Evolutionary conservation across 1,140 invertebrate genomes (phyloP).

Genomic region (Drosophila nikananu): DNA sequence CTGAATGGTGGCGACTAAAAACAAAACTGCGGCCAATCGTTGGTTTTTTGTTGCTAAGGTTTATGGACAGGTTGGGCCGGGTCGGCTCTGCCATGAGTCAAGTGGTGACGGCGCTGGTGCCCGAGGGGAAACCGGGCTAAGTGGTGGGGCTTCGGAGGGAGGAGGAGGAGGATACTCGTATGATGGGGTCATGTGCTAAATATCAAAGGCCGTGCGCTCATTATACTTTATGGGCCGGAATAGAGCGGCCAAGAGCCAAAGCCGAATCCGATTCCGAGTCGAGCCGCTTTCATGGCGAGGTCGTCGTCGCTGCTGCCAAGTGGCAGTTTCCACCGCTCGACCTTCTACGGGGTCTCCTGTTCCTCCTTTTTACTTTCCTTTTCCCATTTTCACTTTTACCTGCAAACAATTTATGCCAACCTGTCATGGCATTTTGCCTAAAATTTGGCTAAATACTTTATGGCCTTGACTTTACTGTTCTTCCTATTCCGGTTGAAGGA

Average conservation of each 20-base stretch:
- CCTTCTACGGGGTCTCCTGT: slow-evolving; percentile 28
- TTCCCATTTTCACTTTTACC: slow-evolving; percentile 27
- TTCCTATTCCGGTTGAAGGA: slow-evolving; percentile 1
- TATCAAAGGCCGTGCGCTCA: slow-evolving; percentile 79
- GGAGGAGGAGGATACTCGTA: slow-evolving; percentile 6
- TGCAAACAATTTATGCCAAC: slow-evolving; percentile 45
- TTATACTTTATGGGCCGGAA: slow-evolving; percentile 71
- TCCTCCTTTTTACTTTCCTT: slow-evolving; percentile 1
- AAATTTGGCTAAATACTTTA: slow-evolving; percentile 18
- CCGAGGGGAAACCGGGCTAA: slow-evolving; percentile 16
- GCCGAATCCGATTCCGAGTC: slow-evolving; percentile 8
- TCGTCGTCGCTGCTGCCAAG: slow-evolving; percentile 51
- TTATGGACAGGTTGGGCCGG: slow-evolving; percentile 60
- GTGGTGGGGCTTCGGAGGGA: neutral
- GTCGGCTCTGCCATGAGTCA: slow-evolving; percentile 21
- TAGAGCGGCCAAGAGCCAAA: slow-evolving; percentile 30
- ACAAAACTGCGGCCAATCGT: slow-evolving; percentile 57
- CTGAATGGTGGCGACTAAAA: slow-evolving; percentile 33
- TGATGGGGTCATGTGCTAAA: slow-evolving; percentile 67
- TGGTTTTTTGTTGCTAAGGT: slow-evolving; percentile 40
- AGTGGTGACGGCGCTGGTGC: slow-evolving; percentile 12
- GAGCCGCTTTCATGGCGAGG: slow-evolving; percentile 63
- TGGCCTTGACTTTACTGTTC: neutral
- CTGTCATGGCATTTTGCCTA: slow-evolving; percentile 36
- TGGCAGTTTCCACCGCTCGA: slow-evolving; percentile 34